Percentiles rank a stretch among this genome's conserved stretches.
Conservation (phyloP, 2,797 vertebrate species). For the Hemibagrus guttatus region DNA sequence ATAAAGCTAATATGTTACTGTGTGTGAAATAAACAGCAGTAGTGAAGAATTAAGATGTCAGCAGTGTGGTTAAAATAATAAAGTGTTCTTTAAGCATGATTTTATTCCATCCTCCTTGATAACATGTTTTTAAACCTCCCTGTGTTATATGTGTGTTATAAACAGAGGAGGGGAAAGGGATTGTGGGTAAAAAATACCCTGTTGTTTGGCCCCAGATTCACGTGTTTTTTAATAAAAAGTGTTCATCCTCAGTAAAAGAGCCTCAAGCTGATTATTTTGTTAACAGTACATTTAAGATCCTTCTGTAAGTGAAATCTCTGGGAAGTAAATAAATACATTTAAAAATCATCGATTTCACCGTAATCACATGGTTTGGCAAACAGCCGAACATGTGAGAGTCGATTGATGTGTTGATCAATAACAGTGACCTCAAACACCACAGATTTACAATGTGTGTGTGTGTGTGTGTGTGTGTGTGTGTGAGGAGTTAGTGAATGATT, state of each 20-base stretch:
- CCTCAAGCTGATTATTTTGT: background rate
- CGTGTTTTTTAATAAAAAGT: too few species aligned
- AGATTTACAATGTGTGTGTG: background rate
- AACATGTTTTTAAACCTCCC: background rate
- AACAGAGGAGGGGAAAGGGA: background rate
- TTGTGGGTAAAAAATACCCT: background rate
- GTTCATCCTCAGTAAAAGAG: background rate
- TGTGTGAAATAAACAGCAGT: background rate
- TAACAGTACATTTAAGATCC: background rate
- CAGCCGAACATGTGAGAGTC: slow-evolving; percentile 5
- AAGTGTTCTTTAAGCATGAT: background rate
- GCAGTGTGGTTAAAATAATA: background rate
- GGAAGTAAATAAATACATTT: background rate
- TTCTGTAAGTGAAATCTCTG: background rate
- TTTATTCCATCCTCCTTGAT: background rate
- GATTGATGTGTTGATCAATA: slow-evolving; percentile 24
- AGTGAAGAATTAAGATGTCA: background rate
- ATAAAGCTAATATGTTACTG: too few species aligned
- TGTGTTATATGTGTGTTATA: background rate
- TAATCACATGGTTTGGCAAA: slow-evolving; percentile 1
- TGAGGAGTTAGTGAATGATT: background rate
- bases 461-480: background rate
- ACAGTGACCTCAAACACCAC: slow-evolving; percentile 9
- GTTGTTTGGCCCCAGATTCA: background rate
- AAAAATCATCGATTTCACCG: background rate